Conservation (phyloP, 2,113 vertebrate species). For the Oryctolagus cuniculus region mOryCun1.1 NC_091449.1:56215501-56216000, state of each 20-base stretch:
- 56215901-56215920: neutral
- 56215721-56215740: neutral
- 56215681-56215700: neutral
- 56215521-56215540: neutral
- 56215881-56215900: neutral
- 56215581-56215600: neutral
- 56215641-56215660: neutral
- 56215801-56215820: neutral
- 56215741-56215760: neutral
- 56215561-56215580: neutral
- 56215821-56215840: neutral
- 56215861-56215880: neutral
- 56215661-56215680: neutral
- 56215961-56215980: neutral
- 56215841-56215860: neutral
- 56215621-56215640: neutral
- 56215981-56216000: neutral
- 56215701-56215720: neutral
- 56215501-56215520: conserved; percentile 21
- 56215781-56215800: neutral
- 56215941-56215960: neutral
- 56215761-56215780: neutral
- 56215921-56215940: neutral
- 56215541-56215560: neutral
- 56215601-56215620: neutral